A percentile compares a stretch with the other conserved stretches of the same genome.
These are phyloP conservation scores for Argopecten irradians DNA, from an alignment of 1,140 invertebrate species.

Conservation along the genomic window DNA sequence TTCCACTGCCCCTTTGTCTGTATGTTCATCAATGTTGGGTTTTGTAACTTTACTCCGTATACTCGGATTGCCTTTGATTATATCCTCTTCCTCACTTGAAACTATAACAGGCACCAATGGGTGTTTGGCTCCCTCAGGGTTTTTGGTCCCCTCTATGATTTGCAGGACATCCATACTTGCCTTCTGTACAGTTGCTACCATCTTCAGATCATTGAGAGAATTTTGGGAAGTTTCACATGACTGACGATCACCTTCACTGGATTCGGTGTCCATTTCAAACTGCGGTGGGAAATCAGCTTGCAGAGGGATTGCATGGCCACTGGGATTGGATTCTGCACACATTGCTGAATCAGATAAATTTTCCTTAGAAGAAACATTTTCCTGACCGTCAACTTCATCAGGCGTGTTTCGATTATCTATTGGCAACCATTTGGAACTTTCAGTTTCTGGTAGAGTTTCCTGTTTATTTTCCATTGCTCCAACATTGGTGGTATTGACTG, in stretches of 20 bases:
- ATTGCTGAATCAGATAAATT: neutral
- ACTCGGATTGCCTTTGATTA: neutral
- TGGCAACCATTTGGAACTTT: neutral
- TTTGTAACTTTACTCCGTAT: neutral
- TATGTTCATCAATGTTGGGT: neutral
- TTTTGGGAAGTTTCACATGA: slow-evolving; percentile 11
- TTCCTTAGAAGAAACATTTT: neutral
- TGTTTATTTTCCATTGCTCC: neutral
- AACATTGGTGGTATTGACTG: neutral
- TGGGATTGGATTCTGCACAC: neutral
- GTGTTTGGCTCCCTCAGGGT: neutral
- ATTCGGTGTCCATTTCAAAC: neutral
- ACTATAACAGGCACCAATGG: neutral
- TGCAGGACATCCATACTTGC: neutral
- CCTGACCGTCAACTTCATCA: neutral
- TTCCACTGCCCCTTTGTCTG: neutral
- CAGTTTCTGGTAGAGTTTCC: neutral
- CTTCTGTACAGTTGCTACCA: neutral
- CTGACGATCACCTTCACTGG: neutral
- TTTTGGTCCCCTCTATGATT: neutral
- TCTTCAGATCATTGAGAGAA: neutral
- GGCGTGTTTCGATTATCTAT: neutral
- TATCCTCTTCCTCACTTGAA: neutral
- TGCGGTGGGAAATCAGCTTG: neutral
- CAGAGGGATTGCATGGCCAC: neutral